These are phyloP conservation scores for Halichoerus grypus DNA, from an alignment of 2,113 vertebrate genomes.

Conservation along the genomic window DNA sequence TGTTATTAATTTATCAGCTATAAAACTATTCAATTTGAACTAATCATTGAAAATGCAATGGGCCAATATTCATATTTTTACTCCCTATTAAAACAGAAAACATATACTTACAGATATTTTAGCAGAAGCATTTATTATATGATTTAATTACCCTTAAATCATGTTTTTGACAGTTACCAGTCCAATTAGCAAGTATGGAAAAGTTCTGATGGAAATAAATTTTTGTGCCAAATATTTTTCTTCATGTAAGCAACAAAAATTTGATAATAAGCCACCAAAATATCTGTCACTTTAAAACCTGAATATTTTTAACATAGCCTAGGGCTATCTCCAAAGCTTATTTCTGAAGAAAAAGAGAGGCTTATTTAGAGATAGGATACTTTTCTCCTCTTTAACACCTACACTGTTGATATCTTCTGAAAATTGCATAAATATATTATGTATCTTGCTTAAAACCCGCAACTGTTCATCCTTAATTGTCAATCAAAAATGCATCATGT, in stretches of 20 bases:
- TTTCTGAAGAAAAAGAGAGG: slow-evolving; percentile 60
- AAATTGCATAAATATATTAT: not conserved
- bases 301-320: slow-evolving; percentile 30
- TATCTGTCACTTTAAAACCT: slow-evolving; percentile 48
- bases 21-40: slow-evolving; percentile 54
- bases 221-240: slow-evolving; percentile 69
- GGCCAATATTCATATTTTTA: slow-evolving; percentile 23
- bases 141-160: slow-evolving; percentile 61
- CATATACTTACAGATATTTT: slow-evolving; percentile 37
- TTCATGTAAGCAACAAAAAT: slow-evolving; percentile 55
- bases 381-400: slow-evolving; percentile 36
- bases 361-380: not conserved
- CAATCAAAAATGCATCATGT: not conserved
- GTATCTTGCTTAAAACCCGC: not conserved
- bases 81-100: not conserved
- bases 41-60: slow-evolving; percentile 19
- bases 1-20: not conserved
- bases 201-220: slow-evolving; percentile 45
- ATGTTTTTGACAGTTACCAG: slow-evolving; percentile 52
- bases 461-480: not conserved
- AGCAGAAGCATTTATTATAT: slow-evolving; percentile 43
- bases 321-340: slow-evolving; percentile 16
- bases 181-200: slow-evolving; percentile 61
- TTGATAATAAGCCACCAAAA: slow-evolving; percentile 46
- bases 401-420: not conserved